phyloP scores from a whole-genome alignment of 2,797 vertebrate genomes.

The Lagorchestes hirsutus region DNA sequence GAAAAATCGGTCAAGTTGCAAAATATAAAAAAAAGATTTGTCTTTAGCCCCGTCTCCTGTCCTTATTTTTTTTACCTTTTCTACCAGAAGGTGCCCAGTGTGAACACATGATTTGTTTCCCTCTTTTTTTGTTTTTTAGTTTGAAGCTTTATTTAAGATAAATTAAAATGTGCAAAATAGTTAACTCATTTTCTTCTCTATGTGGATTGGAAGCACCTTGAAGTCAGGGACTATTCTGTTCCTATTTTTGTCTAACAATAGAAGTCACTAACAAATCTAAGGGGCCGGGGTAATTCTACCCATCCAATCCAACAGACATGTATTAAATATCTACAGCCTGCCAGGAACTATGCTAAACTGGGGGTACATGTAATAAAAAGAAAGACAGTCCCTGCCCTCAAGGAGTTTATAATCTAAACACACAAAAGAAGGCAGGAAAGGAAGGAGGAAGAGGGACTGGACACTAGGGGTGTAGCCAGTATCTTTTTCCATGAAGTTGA shows the following conservation, averaged over 20 bases:
- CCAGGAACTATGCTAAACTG: neutral
- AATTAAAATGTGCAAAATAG: neutral
- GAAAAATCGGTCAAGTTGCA: conserved; percentile 10
- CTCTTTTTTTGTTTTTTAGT: neutral
- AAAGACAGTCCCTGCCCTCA: neutral
- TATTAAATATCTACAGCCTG: neutral
- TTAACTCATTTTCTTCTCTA: neutral
- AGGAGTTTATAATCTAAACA: neutral
- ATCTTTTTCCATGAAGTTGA: neutral
- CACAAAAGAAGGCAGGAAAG: neutral
- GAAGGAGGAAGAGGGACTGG: neutral
- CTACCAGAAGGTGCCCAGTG: neutral
- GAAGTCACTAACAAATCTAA: neutral
- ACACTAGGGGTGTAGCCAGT: neutral
- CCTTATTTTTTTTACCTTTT: conserved; percentile 43
- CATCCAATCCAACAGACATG: neutral
- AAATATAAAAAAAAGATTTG: conserved; percentile 9
- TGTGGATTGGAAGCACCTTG: neutral
- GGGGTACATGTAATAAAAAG: neutral
- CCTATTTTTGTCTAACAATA: neutral
- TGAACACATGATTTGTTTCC: neutral
- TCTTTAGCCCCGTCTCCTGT: neutral
- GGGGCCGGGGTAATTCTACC: neutral
- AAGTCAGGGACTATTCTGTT: neutral
- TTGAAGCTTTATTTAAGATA: neutral